phyloP scores from a whole-genome alignment of 2,797 vertebrate species.

The Lepilemur ruficaudatus region DNA sequence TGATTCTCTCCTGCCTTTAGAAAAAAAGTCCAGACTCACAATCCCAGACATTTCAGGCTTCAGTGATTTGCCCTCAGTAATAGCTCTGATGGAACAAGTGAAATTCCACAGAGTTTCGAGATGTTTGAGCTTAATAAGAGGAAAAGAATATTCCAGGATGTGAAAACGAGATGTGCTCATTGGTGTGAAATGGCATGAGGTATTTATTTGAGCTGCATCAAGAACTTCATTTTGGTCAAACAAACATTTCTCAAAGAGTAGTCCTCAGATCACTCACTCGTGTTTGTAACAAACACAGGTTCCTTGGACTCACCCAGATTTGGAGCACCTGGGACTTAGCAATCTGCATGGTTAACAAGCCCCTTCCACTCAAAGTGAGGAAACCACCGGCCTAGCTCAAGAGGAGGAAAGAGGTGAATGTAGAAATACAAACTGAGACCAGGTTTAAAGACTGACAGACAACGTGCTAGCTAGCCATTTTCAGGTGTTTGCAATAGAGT shows the following conservation, averaged over 20 bases:
- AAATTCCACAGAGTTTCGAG: background rate
- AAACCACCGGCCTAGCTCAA: background rate
- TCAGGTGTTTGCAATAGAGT: background rate
- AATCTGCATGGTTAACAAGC: background rate
- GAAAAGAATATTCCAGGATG: conserved; percentile 29
- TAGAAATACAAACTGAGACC: background rate
- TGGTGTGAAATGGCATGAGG: background rate
- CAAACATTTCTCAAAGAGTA: background rate
- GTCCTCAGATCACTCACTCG: background rate
- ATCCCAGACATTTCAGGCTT: background rate
- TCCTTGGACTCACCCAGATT: background rate
- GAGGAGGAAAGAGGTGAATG: background rate
- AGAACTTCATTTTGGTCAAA: background rate
- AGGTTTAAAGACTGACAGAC: background rate
- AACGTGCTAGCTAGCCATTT: background rate
- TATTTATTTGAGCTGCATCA: background rate
- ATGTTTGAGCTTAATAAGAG: background rate
- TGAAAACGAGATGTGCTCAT: background rate
- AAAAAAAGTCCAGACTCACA: background rate
- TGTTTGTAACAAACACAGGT: background rate
- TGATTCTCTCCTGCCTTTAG: background rate
- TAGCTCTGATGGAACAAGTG: conserved; percentile 20
- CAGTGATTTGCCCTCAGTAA: background rate
- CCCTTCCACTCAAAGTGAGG: background rate
- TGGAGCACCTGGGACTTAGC: background rate